phyloP scores from a whole-genome alignment of 2,113 vertebrate genomes.

The Neopipo cinnamomea region DNA sequence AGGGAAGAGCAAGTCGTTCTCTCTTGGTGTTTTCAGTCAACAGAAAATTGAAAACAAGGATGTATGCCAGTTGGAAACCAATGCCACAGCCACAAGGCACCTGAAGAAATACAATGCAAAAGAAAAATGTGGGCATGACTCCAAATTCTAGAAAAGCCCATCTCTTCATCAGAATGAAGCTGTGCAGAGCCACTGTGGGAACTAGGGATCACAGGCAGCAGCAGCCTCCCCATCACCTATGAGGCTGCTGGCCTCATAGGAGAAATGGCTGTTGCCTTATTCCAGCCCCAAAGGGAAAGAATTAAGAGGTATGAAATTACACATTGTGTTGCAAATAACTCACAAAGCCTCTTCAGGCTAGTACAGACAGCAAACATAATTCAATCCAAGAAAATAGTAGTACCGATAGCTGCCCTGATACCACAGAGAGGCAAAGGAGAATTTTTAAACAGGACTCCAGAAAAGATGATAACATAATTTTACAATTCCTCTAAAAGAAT shows the following conservation, averaged over 20 bases:
- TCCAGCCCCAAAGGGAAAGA: neutral
- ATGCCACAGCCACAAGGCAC: fast-evolving
- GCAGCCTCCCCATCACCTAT: neutral
- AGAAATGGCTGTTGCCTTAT: neutral
- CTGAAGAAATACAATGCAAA: neutral
- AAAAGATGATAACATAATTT: neutral
- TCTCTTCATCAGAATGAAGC: neutral
- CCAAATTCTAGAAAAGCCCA: neutral
- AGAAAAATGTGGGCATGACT: neutral
- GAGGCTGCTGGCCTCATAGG: neutral
- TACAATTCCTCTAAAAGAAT: neutral
- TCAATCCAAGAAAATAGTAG: neutral
- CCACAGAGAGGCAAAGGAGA: neutral
- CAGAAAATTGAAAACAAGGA: neutral
- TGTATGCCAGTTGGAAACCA: neutral
- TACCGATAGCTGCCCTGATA: neutral
- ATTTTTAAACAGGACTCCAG: neutral
- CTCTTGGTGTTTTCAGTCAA: neutral
- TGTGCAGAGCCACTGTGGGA: neutral
- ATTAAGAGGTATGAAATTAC: neutral
- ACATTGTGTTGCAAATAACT: neutral
- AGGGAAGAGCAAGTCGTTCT: neutral
- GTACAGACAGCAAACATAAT: neutral
- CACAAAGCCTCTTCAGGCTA: slow-evolving; percentile 14
- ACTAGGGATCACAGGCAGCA: neutral